Percentiles rank a stretch among this genome's conserved stretches.
Conservation (phyloP, 2,113 vertebrate genomes). For the Sorex fumeus region DNA sequence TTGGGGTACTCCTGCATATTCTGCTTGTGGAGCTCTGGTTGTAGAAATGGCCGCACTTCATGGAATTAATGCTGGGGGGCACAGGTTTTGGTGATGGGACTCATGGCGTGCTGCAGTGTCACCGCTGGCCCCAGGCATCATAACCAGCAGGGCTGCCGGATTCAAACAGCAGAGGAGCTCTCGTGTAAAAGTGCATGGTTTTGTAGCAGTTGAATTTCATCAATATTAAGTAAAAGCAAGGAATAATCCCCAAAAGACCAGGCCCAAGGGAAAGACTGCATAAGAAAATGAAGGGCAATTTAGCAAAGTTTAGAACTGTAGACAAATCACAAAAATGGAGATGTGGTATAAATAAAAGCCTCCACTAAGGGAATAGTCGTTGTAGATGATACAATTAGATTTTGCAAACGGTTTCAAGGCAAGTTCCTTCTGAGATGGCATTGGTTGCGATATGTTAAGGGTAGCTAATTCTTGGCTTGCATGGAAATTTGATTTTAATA, state of each 20-base stretch:
- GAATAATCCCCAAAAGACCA: constrained; percentile 93
- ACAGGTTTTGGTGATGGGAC: too few species aligned
- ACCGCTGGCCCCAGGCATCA: too few species aligned
- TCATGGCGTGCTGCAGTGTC: too few species aligned
- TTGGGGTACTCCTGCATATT: too few species aligned
- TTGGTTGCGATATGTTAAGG: constrained; percentile 87
- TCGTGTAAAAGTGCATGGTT: constrained; percentile 86
- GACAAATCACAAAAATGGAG: constrained; percentile 89
- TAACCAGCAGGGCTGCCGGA: too few species aligned
- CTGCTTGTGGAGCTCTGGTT: too few species aligned
- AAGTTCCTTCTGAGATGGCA: constrained; percentile 84
- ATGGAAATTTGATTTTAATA: constrained; percentile 97
- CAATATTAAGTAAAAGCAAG: constrained; percentile 94
- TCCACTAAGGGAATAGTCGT: constrained; percentile 85
- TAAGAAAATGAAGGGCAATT: constrained; percentile 89
- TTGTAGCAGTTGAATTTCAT: constrained; percentile 95
- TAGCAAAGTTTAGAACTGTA: constrained; percentile 88
- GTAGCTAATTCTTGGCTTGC: constrained; percentile 96
- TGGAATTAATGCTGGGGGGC: too few species aligned
- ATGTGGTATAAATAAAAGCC: constrained; percentile 91
- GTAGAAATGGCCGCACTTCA: too few species aligned
- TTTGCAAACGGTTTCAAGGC: constrained; percentile 90
- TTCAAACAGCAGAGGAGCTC: not conserved
- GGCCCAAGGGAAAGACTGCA: constrained; percentile 91
- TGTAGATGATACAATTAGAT: constrained; percentile 88